Evolutionary conservation across 2,797 vertebrate species (phyloP), one percentile per base, ranked within the genome.

Genomic region (Sebastes cheni): DNA sequence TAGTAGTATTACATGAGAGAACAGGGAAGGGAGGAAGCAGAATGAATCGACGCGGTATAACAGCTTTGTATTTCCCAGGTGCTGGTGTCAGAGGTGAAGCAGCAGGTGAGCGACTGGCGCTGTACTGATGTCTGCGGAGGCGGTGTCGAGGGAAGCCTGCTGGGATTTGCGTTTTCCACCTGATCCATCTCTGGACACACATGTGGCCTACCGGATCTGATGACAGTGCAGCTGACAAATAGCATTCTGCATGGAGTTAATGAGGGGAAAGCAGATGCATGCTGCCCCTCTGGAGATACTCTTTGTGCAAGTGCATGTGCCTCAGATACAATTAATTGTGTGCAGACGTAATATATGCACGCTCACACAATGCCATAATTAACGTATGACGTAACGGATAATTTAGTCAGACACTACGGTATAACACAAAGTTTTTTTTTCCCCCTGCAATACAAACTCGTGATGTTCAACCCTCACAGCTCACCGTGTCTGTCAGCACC

Each of bases 241-340:
- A 67, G 67, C 83, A 73, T 74, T 78, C 32, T 74, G 84, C 64
- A 69, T 71, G 18, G 77, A 81, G 82, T 52, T 91, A 89, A 90
- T 86, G 82, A 91, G 84, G 72, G 79, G 75, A 81, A 78, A 86
- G 77, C 89, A 92, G 91, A 85, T 92, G 88, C 70, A 82, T 20
- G 34, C 70, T 67, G 70, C 46, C 72, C 77, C 77, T 77, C 76
- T 66, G 30, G 81, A 86, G 79, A 82, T 46, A 14, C 27, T 76
- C 55, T 32, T 18, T 69, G 64, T 75, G 71, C 52, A 73, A 75
- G 30, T 79, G 62, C 52, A 58, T 16, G 60, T 27, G 18, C 52
- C 52, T 77, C 36, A 32, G 52, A 79, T 58, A 79, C 50, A 80
- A 79, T 86, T 83, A 75, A 84, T 59, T 73, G 61, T 36, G 58